Conservation (phyloP, 2,113 vertebrate genomes). For the Dipodomys spectabilis region DNA sequence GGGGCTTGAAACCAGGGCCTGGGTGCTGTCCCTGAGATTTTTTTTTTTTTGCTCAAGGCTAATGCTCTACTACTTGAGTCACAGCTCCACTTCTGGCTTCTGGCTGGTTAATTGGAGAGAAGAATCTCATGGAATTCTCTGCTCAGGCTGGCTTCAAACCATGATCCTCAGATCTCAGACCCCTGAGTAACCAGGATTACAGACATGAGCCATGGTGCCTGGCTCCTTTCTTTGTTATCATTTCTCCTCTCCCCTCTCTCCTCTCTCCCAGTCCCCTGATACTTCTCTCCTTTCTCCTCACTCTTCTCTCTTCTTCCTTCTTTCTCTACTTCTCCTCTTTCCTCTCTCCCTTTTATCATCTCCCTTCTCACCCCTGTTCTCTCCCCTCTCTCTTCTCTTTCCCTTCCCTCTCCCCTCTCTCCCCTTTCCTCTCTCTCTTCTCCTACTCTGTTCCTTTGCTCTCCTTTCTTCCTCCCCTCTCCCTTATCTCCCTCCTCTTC, state of each 20-base stretch:
- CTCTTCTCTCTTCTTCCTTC: not conserved
- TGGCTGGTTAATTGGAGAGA: too few species aligned
- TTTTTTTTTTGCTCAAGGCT: too few species aligned
- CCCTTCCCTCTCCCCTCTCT: not conserved
- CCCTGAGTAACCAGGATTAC: too few species aligned
- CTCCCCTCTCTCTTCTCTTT: not conserved
- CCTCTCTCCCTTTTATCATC: not conserved
- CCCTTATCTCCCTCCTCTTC: not conserved
- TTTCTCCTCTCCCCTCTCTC: not conserved
- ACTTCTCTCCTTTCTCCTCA: not conserved
- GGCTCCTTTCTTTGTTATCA: too few species aligned
- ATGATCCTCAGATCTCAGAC: too few species aligned
- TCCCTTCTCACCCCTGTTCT: not conserved
- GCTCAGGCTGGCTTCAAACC: too few species aligned
- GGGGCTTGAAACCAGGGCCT: too few species aligned
- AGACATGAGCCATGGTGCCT: too few species aligned
- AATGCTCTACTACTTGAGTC: too few species aligned
- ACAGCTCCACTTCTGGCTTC: too few species aligned
- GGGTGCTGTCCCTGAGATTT: too few species aligned
- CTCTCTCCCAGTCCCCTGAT: not conserved
- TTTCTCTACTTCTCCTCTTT: not conserved
- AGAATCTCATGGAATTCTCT: too few species aligned
- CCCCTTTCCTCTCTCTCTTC: not conserved
- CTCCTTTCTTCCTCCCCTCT: not conserved
- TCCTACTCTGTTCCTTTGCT: not conserved